phyloP scores from a whole-genome alignment of 2,888 invertebrate species.

The Nomada ruficornis region DNA sequence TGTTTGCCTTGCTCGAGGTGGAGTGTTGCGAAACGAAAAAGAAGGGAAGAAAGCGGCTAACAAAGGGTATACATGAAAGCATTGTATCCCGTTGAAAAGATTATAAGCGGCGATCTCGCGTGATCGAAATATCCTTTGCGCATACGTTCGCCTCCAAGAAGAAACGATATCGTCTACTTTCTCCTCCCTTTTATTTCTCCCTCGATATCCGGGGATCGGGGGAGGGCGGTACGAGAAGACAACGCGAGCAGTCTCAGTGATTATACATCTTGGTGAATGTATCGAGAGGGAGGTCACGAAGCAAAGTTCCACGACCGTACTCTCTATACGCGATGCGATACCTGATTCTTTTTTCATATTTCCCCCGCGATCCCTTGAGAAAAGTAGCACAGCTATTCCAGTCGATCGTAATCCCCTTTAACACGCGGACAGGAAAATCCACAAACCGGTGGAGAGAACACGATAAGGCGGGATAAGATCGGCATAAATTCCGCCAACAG shows the following conservation, averaged over 20 bases:
- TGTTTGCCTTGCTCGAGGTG: background rate
- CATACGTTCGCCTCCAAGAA: background rate
- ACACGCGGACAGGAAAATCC: background rate
- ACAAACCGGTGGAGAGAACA: background rate
- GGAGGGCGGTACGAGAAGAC: conserved; percentile 13
- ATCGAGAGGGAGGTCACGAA: conserved; percentile 40
- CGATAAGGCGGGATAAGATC: background rate
- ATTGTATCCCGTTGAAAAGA: background rate
- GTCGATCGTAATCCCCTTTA: background rate
- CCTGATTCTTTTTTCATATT: background rate
- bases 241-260: conserved; percentile 27
- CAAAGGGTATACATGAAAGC: conserved; percentile 1
- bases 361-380: too few species aligned
- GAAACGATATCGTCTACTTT: conserved; percentile 12
- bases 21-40: background rate
- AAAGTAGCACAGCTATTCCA: background rate
- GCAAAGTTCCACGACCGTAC: conserved; percentile 46
- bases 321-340: background rate
- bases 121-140: conserved; percentile 14
- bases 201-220: background rate
- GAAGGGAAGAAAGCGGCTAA: background rate
- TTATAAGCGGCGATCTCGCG: background rate
- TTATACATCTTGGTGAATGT: conserved; percentile 33
- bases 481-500: conserved; percentile 7
- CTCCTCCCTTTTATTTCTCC: background rate